phyloP scores from a whole-genome alignment of 2,888 invertebrate genomes.

The Clunio marinus region DNA sequence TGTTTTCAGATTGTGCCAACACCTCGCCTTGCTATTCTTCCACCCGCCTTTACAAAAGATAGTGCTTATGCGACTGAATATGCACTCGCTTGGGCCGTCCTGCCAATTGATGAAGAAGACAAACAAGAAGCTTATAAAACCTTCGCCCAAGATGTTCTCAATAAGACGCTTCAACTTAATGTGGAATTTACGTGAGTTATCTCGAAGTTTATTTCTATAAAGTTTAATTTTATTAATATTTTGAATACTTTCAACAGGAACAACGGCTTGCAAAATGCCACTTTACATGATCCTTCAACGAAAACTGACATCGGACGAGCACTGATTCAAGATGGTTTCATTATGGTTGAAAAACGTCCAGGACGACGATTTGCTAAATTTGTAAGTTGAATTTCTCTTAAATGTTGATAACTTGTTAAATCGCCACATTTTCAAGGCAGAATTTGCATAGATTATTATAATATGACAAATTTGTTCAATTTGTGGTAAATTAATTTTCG shows the following conservation, averaged over 20 bases:
- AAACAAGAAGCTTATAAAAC: constrained; percentile 67
- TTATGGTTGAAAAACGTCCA: constrained; percentile 73
- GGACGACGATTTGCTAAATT: constrained; percentile 77
- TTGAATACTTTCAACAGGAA: constrained; percentile 23
- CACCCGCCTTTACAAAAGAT: constrained; percentile 68
- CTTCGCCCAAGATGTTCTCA: constrained; percentile 61
- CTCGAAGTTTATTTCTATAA: background rate
- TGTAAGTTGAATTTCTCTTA: too few species aligned
- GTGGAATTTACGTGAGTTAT: constrained; percentile 63
- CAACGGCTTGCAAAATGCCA: constrained; percentile 45
- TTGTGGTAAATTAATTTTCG: background rate
- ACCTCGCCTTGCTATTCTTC: constrained; percentile 75
- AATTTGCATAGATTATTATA: background rate
- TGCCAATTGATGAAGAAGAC: constrained; percentile 86
- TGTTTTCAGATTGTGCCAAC: constrained; percentile 56
- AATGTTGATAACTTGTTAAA: constrained; percentile 6
- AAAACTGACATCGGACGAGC: constrained; percentile 59
- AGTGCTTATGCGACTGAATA: constrained; percentile 85
- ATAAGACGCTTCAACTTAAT: constrained; percentile 75
- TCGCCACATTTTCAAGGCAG: constrained; percentile 11
- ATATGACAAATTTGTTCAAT: constrained; percentile 23
- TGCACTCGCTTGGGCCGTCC: constrained; percentile 72
- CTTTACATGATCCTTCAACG: constrained; percentile 49
- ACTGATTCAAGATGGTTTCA: constrained; percentile 79
- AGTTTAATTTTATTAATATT: background rate